Percentiles rank a stretch among this genome's conserved stretches.
Conservation (phyloP, 2,797 vertebrate genomes). For the Pelobates cultripes region DNA sequence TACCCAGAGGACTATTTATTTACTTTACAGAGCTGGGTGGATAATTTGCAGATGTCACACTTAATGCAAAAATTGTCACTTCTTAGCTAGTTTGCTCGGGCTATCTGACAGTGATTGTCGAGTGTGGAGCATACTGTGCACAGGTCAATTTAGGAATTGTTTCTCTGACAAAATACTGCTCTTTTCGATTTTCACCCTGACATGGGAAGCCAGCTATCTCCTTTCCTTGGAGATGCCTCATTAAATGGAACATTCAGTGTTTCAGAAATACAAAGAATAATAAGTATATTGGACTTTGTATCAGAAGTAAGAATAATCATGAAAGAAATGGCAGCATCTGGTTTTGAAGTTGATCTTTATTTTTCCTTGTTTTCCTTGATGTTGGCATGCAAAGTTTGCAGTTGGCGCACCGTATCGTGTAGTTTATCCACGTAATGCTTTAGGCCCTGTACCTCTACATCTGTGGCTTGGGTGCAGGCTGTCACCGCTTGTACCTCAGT, state of each 20-base stretch:
- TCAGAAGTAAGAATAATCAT: slow-evolving; percentile 3
- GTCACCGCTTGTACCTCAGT: too few species aligned
- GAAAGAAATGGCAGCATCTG: background rate
- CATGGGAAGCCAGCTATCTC: slow-evolving; percentile 10
- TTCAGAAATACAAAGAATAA: slow-evolving; percentile 14
- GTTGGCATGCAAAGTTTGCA: too few species aligned
- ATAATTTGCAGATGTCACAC: slow-evolving; percentile 37
- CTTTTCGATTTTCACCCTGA: background rate
- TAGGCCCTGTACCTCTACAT: too few species aligned
- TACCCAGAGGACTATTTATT: slow-evolving; percentile 11
- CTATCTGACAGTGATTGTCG: slow-evolving; percentile 16
- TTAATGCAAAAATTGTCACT: slow-evolving; percentile 42
- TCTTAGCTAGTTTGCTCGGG: background rate
- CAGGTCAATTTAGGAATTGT: slow-evolving; percentile 18
- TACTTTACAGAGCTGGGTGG: background rate
- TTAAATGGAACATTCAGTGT: slow-evolving; percentile 17
- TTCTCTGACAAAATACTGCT: background rate
- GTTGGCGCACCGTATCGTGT: too few species aligned
- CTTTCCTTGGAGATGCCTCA: slow-evolving; percentile 21
- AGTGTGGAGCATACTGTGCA: slow-evolving; percentile 17
- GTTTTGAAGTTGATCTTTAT: background rate
- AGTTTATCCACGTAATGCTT: too few species aligned
- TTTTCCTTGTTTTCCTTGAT: background rate
- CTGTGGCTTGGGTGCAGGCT: too few species aligned
- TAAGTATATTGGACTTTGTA: slow-evolving; percentile 4